A percentile compares a stretch with the other conserved stretches of the same genome.
Conservation (phyloP, 1,140 invertebrate species). For the Zaprionus ghesquierei region DNA sequence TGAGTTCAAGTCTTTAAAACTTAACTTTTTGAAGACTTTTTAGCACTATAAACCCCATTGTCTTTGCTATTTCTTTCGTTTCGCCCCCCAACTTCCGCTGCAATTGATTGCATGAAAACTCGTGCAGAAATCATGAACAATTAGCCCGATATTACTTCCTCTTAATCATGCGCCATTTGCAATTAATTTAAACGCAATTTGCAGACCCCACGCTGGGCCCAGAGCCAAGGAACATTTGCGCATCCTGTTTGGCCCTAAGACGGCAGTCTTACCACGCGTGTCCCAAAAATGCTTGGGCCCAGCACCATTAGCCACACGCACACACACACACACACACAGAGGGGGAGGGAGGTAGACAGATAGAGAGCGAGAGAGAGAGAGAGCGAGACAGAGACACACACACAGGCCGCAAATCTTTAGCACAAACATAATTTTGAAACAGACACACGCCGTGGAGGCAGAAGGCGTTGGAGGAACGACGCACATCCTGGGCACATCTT, state of each 20-base stretch:
- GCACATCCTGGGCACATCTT: slow-evolving; percentile 49
- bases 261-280: slow-evolving; percentile 39
- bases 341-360: neutral
- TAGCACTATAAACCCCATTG: too few species aligned
- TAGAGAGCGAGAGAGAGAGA: neutral
- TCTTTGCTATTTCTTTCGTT: too few species aligned
- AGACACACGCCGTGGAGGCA: slow-evolving; percentile 59
- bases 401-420: slow-evolving; percentile 67
- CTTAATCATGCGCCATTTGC: slow-evolving; percentile 79
- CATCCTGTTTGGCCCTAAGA: slow-evolving; percentile 56
- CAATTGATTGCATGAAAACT: slow-evolving; percentile 9
- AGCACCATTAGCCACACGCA: slow-evolving; percentile 14
- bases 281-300: slow-evolving; percentile 37
- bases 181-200: slow-evolving; percentile 81
- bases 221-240: slow-evolving; percentile 41
- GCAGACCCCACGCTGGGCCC: slow-evolving; percentile 57
- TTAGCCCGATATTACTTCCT: slow-evolving; percentile 76
- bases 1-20: too few species aligned
- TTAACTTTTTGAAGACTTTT: too few species aligned
- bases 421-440: slow-evolving; percentile 81
- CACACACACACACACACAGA: slow-evolving; percentile 5
- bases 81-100: neutral
- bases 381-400: neutral
- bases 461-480: slow-evolving; percentile 1
- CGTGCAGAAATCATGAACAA: slow-evolving; percentile 71